These are phyloP conservation scores for Sebastes diaconus DNA, from an alignment of 2,797 vertebrate species.

Conservation along the genomic window DNA sequence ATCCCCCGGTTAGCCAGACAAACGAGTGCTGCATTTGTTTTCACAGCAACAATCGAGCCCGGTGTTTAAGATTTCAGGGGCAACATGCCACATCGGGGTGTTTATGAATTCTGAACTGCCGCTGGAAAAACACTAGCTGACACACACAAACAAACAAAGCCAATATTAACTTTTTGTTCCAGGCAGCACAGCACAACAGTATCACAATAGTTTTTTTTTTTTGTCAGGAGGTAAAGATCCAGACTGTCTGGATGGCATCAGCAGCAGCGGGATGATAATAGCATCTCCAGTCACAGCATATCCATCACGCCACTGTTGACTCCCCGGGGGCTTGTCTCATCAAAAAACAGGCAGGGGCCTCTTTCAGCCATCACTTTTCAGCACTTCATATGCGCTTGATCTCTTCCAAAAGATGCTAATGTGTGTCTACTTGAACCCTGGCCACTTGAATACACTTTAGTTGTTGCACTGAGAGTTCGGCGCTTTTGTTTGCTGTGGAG, in stretches of 20 bases:
- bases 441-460: slow-evolving; percentile 30
- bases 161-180: slow-evolving; percentile 26
- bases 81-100: not conserved
- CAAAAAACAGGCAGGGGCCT: slow-evolving; percentile 35
- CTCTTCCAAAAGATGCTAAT: slow-evolving; percentile 61
- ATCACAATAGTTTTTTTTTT: not conserved
- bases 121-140: slow-evolving; percentile 9
- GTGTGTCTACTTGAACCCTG: slow-evolving; percentile 38
- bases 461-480: not conserved
- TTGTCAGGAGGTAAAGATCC: slow-evolving; percentile 31
- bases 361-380: slow-evolving; percentile 49
- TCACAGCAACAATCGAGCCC: slow-evolving; percentile 1
- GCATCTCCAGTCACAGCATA: slow-evolving; percentile 57
- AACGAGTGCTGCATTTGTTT: slow-evolving; percentile 25
- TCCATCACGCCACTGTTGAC: slow-evolving; percentile 61
- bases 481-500: not conserved
- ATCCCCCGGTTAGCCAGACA: slow-evolving; percentile 23
- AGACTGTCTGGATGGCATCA: slow-evolving; percentile 25
- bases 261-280: slow-evolving; percentile 53
- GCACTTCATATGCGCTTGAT: slow-evolving; percentile 49
- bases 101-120: slow-evolving; percentile 22
- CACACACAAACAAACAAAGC: slow-evolving; percentile 17
- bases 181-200: slow-evolving; percentile 8
- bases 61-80: slow-evolving; percentile 40
- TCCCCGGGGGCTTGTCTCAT: slow-evolving; percentile 53